Percentiles rank a stretch among this genome's conserved stretches.
phyloP scores from a whole-genome alignment of 2,113 vertebrate genomes.

The Epinephelus cyanopodus region DNA sequence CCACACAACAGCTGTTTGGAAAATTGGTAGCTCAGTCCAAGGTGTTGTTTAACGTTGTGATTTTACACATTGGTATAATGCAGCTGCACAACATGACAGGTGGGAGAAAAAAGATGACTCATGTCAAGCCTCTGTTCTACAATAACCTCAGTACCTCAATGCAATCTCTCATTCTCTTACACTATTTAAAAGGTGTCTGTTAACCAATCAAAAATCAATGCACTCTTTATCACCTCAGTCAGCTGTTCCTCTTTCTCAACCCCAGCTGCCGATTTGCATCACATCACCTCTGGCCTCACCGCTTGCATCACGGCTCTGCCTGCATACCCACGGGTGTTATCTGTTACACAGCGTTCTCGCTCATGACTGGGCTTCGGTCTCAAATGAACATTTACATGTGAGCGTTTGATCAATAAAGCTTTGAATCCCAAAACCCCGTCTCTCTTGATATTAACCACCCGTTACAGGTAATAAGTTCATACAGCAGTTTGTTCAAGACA shows the following conservation, averaged over 20 bases:
- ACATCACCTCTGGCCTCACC: background rate
- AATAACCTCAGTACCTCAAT: background rate
- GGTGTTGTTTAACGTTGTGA: background rate
- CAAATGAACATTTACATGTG: constrained; percentile 2
- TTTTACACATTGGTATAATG: background rate
- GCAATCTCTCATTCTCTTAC: background rate
- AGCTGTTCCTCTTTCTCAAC: background rate
- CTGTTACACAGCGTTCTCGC: background rate
- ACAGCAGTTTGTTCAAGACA: background rate
- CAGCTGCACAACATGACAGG: background rate
- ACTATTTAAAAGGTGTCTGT: background rate
- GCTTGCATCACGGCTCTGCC: background rate
- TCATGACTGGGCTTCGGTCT: background rate
- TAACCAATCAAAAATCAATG: constrained; percentile 2
- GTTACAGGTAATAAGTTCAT: constrained; percentile 27
- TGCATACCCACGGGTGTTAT: background rate
- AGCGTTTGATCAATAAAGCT: constrained; percentile 23
- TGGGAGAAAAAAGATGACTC: no score
- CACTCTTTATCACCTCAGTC: background rate
- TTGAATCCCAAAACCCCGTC: background rate
- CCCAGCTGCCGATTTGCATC: background rate
- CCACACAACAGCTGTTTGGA: background rate
- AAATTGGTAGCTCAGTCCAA: background rate
- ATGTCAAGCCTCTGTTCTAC: no score
- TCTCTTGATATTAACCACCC: background rate